Evolutionary conservation across 2,797 vertebrate genomes (phyloP), one percentile per base, ranked within the genome.

Genomic region (Rhodeus uyekii): DNA sequence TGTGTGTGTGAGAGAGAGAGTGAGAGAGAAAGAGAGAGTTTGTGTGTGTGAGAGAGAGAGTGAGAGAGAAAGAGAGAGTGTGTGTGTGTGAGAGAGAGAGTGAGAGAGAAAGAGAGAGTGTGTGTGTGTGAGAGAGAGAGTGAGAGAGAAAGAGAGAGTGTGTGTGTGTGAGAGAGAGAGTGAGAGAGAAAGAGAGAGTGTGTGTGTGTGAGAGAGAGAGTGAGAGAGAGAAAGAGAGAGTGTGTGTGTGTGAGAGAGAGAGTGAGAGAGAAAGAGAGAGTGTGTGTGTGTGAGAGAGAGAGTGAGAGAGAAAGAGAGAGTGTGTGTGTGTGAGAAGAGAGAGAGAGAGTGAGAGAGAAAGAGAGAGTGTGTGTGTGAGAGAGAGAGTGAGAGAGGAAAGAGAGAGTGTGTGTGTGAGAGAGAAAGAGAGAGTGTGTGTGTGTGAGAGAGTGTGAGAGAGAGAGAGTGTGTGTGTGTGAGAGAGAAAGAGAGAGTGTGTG

Each of bases 1-100:
- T n/a, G n/a, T n/a, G n/a, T n/a, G 19, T 46, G 29, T 87, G 72
- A 61, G 53, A 76, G 78, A 86, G 29, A 87, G 61, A 90, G 42
- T 83, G 19, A 81, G 19, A 32, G 24, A 36, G 18, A 39, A 60
- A 53, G 38, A 39, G 38, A 76, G 82, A 60, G 55, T n/a, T n/a
- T n/a, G n/a, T 76, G 42, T 83, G 19, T 46, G 29, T 87, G 72
- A 61, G 53, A 76, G 78, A 86, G 29, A 87, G 61, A 90, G 42
- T 83, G 19, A 81, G 19, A 32, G 24, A 36, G 18, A 39, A 60
- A 53, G 38, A 39, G 38, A 76, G 82, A 60, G 55, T n/a, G n/a
- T n/a, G n/a, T 76, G 42, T 83, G 19, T 46, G 29, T 87, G 72
- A 61, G 53, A 76, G 78, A 86, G 29, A 87, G 61, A 90, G 42